These are phyloP conservation scores for Halictus ligatus DNA, from an alignment of 2,888 invertebrate species.

Conservation along the genomic window DNA sequence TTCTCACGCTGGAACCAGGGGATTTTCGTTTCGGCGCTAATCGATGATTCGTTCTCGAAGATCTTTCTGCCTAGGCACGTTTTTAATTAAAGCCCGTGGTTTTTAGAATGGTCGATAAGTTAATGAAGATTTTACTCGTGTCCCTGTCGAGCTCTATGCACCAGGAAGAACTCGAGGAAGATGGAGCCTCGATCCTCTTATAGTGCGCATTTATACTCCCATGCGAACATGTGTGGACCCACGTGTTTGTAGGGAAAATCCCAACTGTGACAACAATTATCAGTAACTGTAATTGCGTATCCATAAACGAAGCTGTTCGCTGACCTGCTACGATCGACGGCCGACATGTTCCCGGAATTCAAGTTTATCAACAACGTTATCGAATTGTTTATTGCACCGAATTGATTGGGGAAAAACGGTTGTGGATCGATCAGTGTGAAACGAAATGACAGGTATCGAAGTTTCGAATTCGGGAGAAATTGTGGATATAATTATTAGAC, in stretches of 20 bases:
- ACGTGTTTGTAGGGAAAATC: conserved; percentile 38
- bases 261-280: conserved; percentile 37
- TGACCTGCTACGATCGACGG: conserved; percentile 12
- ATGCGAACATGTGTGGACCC: background rate
- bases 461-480: background rate
- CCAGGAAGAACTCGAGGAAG: background rate
- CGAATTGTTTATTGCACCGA: background rate
- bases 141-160: background rate
- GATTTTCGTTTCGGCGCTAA: background rate
- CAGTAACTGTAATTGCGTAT: background rate
- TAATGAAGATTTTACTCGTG: background rate
- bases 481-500: too few relatives aligned
- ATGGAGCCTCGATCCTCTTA: background rate
- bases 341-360: background rate
- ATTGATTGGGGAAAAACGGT: background rate
- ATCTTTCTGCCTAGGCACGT: background rate
- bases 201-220: conserved; percentile 30
- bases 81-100: background rate
- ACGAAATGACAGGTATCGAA: too few relatives aligned
- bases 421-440: background rate
- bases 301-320: background rate
- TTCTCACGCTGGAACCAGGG: background rate
- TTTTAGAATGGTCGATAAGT: background rate
- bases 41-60: background rate
- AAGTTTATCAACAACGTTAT: background rate